Conservation (phyloP, 2,113 vertebrate genomes). For the Oceanodroma tethys region DNA sequence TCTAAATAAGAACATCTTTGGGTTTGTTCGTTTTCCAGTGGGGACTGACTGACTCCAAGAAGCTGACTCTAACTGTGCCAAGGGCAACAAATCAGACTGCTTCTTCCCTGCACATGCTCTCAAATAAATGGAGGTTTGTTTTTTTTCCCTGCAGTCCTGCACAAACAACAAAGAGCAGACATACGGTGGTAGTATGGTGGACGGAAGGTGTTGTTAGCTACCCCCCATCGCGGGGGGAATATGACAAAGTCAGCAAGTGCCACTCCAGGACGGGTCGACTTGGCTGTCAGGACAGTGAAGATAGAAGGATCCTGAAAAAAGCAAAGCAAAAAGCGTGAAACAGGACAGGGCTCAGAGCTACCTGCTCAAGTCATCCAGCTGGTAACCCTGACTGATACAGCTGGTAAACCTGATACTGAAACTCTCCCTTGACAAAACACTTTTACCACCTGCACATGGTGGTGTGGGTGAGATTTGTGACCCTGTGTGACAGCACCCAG, state of each 20-base stretch:
- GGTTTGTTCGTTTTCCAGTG: background rate
- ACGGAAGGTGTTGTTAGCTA: slow-evolving; percentile 91
- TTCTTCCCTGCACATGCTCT: fast-evolving
- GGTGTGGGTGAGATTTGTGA: background rate
- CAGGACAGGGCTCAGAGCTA: background rate
- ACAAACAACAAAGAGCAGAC: background rate
- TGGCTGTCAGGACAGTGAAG: slow-evolving; percentile 95
- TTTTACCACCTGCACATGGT: background rate
- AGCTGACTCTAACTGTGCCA: background rate
- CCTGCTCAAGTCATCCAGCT: background rate
- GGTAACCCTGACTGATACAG: too few relatives aligned
- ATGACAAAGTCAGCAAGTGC: slow-evolving; percentile 96
- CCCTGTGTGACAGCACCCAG: background rate
- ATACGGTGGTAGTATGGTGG: slow-evolving; percentile 97
- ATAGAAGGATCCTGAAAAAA: slow-evolving; percentile 88
- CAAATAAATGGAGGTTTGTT: background rate
- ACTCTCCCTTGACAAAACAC: background rate
- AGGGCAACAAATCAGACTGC: background rate
- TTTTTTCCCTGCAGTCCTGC: background rate
- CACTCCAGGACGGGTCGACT: slow-evolving; percentile 87
- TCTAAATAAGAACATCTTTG: background rate
- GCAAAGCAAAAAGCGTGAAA: background rate
- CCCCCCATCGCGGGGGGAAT: slow-evolving; percentile 94
- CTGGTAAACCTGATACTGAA: background rate
- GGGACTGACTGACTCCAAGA: background rate